Evolutionary conservation across 2,113 vertebrate genomes (phyloP).

Genomic region (Petroica traversi): DNA sequence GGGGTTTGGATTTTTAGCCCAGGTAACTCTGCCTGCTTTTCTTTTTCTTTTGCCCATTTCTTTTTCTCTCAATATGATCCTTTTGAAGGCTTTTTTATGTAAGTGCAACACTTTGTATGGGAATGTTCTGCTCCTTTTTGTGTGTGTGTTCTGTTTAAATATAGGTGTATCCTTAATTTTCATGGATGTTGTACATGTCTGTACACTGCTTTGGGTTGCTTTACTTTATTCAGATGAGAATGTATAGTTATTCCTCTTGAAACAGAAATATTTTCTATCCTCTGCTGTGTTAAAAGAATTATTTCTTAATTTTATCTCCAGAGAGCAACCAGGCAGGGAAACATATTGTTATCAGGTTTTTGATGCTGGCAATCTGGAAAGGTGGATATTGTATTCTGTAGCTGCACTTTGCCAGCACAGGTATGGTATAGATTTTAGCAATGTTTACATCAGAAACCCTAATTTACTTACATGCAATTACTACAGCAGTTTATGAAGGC

Average conservation of each 20-base stretch:
- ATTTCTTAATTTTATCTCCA: constrained; percentile 11
- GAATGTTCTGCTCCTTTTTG: background rate
- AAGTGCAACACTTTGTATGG: background rate
- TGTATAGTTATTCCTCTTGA: background rate
- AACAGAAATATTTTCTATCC: background rate
- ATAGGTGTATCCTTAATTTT: background rate
- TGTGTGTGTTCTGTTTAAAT: background rate
- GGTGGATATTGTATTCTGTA: background rate
- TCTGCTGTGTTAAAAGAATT: background rate
- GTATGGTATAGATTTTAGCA: background rate
- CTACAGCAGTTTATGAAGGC: background rate
- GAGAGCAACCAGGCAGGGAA: background rate
- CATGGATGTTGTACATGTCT: background rate
- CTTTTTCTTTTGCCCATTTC: background rate
- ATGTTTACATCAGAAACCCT: background rate
- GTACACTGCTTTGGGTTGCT: background rate
- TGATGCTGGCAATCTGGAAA: constrained; percentile 11
- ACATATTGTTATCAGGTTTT: background rate
- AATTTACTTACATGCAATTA: background rate
- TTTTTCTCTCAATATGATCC: rapidly evolving
- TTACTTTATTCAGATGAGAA: background rate
- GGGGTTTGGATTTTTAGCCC: rapidly evolving
- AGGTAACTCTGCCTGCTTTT: background rate
- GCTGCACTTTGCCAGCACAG: background rate
- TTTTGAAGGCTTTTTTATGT: background rate